Evolutionary conservation across 2,113 vertebrate species (phyloP), one percentile per base, ranked within the genome.

Genomic region (Cyanoderma ruficeps): DNA sequence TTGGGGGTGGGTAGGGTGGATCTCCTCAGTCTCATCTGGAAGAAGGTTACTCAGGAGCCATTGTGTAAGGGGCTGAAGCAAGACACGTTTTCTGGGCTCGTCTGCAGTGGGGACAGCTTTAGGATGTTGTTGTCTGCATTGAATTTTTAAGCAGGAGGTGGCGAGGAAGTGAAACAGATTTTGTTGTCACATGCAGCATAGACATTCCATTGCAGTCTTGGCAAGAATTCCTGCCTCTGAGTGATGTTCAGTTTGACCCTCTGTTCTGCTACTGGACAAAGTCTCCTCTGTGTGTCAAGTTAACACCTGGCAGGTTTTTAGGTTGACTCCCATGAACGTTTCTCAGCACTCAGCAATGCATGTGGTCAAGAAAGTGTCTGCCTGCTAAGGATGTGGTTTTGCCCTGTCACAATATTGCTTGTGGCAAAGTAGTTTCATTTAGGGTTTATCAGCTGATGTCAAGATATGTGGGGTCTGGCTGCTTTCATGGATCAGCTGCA

Each of bases 121-220:
- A 46, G 67, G 61, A 49, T 49, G 55, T 23, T 89, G 77, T 76
- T 85, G 55, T 70, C 70, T 61, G 70, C 9, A 10, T 16, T 87
- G 84, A 57, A 67, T 55, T 87, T 87, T 87, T 80, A 67, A 87
- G 70, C 63, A 63, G 70, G 67, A 89, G 87, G 57, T 79, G 84
- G n/a, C 0, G 0, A 83, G 67, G 75, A 96, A 83, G 59, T 31
- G 46, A 59, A 91, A 39, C 71, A 93, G 87, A 53, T 61, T 63
- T 72, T 65, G 19, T 67, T 91, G 50, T 82, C 74, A 24, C 39
- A 19, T 39, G 52, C 2, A 6, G 6, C 3, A 1, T 16, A 19
- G 65, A 65, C 44, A 56, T 8, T 77, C 50, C n/a, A 6, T 3
- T 89, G 83, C 52, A 67, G 52, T 47, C 39, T 61, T 82, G 84